These are phyloP conservation scores for Rhagonycha fulva DNA, from an alignment of 2,888 invertebrate species.

Conservation along the genomic window DNA sequence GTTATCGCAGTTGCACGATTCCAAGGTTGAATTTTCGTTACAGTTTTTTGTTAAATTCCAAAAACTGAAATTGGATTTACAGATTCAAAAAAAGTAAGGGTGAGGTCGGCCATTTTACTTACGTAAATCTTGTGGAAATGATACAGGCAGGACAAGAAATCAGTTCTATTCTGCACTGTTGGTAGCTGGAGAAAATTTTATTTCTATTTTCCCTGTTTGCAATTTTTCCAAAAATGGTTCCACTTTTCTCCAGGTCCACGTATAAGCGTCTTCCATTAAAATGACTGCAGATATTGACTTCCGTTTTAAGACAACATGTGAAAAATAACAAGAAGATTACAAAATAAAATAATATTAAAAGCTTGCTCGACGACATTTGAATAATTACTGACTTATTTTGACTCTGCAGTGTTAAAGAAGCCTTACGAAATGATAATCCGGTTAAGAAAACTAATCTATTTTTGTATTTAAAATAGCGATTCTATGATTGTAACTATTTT, in stretches of 20 bases:
- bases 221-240: constrained; percentile 47
- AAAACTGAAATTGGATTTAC: constrained; percentile 37
- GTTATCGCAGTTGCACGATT: constrained; percentile 61
- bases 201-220: not conserved
- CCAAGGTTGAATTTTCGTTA: constrained; percentile 41
- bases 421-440: not conserved
- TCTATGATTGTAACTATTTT: not conserved
- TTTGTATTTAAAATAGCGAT: not conserved
- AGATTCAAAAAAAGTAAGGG: not conserved
- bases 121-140: constrained; percentile 59
- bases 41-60: constrained; percentile 49
- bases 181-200: not conserved
- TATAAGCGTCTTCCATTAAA: constrained; percentile 49
- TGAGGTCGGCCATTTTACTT: constrained; percentile 23
- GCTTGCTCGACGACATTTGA: not conserved
- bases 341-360: not conserved
- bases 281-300: constrained; percentile 44
- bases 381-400: not conserved
- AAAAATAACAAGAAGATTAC: not conserved
- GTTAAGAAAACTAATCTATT: not conserved
- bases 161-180: constrained; percentile 56
- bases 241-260: constrained; percentile 51
- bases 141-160: constrained; percentile 74
- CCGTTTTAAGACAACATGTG: not conserved
- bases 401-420: not conserved